phyloP scores from a whole-genome alignment of 2,113 vertebrate genomes.

The Dicentrarchus labrax region DNA sequence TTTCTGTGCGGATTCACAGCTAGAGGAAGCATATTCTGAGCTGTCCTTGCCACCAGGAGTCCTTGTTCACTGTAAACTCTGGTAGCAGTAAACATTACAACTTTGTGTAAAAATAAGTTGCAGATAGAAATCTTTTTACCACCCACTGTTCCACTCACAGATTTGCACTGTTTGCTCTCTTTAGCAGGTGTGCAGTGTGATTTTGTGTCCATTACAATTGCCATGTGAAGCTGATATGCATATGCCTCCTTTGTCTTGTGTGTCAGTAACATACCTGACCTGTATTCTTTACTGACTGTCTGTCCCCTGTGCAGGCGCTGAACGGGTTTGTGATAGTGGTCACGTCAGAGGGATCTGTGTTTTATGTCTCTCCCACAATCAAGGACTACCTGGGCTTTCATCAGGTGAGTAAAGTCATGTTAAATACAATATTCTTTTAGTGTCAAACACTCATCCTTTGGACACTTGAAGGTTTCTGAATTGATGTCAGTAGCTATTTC shows the following conservation, averaged over 20 bases:
- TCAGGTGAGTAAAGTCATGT: slow-evolving; percentile 73
- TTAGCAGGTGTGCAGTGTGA: not conserved
- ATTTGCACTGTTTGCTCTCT: too few relatives aligned
- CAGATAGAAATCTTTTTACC: not conserved
- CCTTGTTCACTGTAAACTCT: not conserved
- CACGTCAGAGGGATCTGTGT: slow-evolving; percentile 79
- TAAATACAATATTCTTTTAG: not conserved
- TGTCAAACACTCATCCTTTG: too few relatives aligned
- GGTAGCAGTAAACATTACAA: not conserved
- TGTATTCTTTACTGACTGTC: not conserved
- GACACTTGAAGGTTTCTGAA: too few relatives aligned
- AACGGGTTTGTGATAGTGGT: slow-evolving; percentile 84
- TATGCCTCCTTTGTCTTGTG: not conserved
- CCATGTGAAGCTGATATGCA: too few relatives aligned
- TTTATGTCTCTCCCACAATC: slow-evolving; percentile 82
- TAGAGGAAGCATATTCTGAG: not conserved
- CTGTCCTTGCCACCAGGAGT: not conserved
- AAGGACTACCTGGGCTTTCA: slow-evolving; percentile 87
- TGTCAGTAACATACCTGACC: not conserved
- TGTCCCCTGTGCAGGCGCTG: slow-evolving; percentile 75
- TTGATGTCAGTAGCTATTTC: too few relatives aligned
- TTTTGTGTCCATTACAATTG: not conserved
- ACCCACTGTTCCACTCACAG: too few relatives aligned
- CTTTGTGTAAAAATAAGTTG: not conserved
- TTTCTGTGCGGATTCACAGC: too few relatives aligned